These are phyloP conservation scores for Chloropsis cyanopogon DNA, from an alignment of 2,113 vertebrate species.

Conservation along the genomic window DNA sequence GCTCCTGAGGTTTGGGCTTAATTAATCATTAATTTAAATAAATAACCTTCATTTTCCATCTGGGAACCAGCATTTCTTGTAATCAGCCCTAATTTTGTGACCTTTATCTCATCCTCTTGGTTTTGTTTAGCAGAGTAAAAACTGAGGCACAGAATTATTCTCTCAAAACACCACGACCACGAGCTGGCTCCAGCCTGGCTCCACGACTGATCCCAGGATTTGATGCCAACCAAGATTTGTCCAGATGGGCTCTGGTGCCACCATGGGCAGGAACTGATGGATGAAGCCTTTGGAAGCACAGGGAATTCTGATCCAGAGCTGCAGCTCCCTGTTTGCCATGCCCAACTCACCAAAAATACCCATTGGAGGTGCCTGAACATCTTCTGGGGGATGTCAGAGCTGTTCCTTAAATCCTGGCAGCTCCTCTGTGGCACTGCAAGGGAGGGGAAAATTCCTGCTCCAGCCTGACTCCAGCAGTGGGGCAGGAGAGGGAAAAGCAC, in stretches of 20 bases:
- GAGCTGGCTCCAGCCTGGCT: neutral
- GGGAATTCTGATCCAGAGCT: slow-evolving; percentile 14
- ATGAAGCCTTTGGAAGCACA: neutral
- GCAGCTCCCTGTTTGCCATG: neutral
- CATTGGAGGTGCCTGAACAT: neutral
- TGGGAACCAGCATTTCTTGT: neutral
- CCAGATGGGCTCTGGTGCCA: neutral
- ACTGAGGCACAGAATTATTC: neutral
- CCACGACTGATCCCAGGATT: neutral
- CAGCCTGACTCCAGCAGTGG: neutral
- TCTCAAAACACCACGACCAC: accelerated
- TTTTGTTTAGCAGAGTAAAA: neutral
- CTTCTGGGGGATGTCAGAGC: neutral
- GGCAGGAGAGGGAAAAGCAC: neutral
- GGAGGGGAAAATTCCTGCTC: neutral
- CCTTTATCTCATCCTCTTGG: neutral
- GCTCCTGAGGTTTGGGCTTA: neutral
- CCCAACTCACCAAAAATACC: neutral
- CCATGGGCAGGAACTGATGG: neutral
- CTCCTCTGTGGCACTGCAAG: neutral
- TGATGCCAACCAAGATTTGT: neutral
- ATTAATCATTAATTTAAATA: too few species aligned
- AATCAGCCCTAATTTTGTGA: neutral
- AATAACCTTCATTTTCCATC: neutral
- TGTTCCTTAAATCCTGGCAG: neutral